A percentile compares a stretch with the other conserved stretches of the same genome.
Conservation (phyloP, 1,140 invertebrate species). For the Megathymus violae region DNA sequence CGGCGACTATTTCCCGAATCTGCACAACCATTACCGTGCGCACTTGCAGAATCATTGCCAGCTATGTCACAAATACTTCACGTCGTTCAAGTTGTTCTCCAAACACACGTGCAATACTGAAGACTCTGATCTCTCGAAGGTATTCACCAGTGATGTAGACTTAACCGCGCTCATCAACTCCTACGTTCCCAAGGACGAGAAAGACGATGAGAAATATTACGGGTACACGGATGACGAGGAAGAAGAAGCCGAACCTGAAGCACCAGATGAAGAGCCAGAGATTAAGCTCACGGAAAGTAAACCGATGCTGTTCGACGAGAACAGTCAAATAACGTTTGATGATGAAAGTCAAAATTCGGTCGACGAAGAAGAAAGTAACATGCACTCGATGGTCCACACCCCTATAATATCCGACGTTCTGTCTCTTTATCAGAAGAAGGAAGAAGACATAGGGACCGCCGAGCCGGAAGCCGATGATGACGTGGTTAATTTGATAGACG, state of each 20-base stretch:
- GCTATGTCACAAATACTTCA: constrained; percentile 73
- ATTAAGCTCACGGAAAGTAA: constrained; percentile 1
- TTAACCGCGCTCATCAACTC: constrained; percentile 61
- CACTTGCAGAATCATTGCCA: constrained; percentile 74
- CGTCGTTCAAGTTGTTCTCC: constrained; percentile 66
- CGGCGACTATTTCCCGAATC: constrained; percentile 71
- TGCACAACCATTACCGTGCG: constrained; percentile 79
- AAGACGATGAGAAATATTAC: constrained; percentile 74
- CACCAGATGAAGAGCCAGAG: constrained; percentile 11
- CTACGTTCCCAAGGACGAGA: constrained; percentile 68
- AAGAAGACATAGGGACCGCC: constrained; percentile 36
- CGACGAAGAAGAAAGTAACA: constrained; percentile 48
- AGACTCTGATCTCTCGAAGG: constrained; percentile 68
- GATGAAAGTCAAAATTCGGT: constrained; percentile 57
- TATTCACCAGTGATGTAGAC: constrained; percentile 67
- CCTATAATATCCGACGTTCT: constrained; percentile 76
- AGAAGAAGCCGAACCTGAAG: constrained; percentile 21
- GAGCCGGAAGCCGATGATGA: constrained; percentile 36
- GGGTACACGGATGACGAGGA: constrained; percentile 58
- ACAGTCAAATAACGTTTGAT: constrained; percentile 29
- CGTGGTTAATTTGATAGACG: constrained; percentile 57
- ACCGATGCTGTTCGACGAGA: constrained; percentile 27
- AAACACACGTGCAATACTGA: constrained; percentile 71
- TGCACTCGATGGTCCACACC: constrained; percentile 62
- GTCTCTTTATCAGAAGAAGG: constrained; percentile 60